Conservation (phyloP, 2,113 vertebrate genomes). For the Mesoclemmys tuberculata region DNA sequence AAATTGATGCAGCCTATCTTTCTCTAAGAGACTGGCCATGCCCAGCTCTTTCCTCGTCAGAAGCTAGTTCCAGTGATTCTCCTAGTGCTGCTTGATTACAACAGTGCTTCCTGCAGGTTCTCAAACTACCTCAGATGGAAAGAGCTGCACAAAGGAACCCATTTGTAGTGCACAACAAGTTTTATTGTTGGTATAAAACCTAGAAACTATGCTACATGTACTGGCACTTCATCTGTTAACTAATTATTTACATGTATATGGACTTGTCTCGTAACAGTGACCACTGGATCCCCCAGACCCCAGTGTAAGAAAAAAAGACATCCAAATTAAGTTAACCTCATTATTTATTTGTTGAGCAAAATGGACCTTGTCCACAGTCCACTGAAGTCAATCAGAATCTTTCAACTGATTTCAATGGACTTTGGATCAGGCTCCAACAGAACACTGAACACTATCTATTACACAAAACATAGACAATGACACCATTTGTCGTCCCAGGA, state of each 20-base stretch:
- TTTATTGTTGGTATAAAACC: background rate
- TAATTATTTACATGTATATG: background rate
- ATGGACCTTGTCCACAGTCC: background rate
- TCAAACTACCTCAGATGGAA: no score
- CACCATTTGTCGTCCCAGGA: background rate
- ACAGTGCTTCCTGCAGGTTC: background rate
- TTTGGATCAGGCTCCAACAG: background rate
- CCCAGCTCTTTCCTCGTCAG: background rate
- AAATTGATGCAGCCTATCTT: background rate
- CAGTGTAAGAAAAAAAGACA: background rate
- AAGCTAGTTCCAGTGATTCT: rapidly evolving
- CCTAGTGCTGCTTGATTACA: background rate
- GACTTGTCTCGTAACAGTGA: background rate
- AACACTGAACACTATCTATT: background rate
- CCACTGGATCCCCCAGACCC: background rate
- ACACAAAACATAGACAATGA: background rate
- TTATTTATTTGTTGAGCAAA: background rate
- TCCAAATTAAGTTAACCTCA: background rate
- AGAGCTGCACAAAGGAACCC: background rate
- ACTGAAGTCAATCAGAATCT: background rate
- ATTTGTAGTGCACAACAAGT: background rate
- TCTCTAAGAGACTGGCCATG: background rate
- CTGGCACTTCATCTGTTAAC: background rate
- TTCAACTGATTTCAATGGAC: background rate
- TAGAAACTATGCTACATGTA: background rate